phyloP scores from a whole-genome alignment of 2,888 invertebrate species.

The Acleris cristana region DNA sequence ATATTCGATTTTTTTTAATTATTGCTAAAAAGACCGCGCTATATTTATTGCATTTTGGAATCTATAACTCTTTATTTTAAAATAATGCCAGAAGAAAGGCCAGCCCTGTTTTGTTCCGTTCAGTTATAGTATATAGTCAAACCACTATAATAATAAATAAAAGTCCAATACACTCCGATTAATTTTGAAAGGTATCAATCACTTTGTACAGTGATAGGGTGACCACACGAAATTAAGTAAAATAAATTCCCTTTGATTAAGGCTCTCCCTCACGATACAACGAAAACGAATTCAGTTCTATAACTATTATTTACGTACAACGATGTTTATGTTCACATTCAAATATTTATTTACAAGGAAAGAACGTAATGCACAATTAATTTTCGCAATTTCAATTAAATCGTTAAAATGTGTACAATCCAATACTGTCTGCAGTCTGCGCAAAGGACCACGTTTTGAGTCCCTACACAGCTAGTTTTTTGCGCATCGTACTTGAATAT shows the following conservation, averaged over 20 bases:
- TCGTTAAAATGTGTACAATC: constrained; percentile 9
- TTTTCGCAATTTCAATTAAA: background rate
- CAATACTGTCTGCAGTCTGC: constrained; percentile 31
- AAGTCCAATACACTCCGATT: too few species aligned
- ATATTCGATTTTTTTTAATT: too few species aligned
- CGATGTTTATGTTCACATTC: constrained; percentile 3
- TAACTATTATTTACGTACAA: constrained; percentile 12
- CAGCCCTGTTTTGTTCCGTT: too few species aligned
- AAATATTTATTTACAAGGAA: background rate
- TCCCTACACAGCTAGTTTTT: constrained; percentile 36
- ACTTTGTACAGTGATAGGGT: constrained; percentile 2
- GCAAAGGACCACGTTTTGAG: constrained; percentile 39
- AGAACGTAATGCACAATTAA: constrained; percentile 16
- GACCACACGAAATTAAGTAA: constrained; percentile 7
- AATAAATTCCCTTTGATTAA: background rate
- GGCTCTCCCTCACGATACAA: constrained; percentile 13
- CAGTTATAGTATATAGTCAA: too few species aligned
- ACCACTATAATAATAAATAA: too few species aligned
- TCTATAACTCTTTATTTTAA: too few species aligned
- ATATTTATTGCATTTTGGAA: too few species aligned
- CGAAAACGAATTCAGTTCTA: constrained; percentile 8
- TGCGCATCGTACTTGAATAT: constrained; percentile 41
- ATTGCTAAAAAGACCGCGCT: too few species aligned
- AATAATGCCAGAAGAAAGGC: too few species aligned
- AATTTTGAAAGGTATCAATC: too few species aligned